These are phyloP conservation scores for Hetaerina titia DNA, from an alignment of 2,888 invertebrate genomes.

Conservation along the genomic window DNA sequence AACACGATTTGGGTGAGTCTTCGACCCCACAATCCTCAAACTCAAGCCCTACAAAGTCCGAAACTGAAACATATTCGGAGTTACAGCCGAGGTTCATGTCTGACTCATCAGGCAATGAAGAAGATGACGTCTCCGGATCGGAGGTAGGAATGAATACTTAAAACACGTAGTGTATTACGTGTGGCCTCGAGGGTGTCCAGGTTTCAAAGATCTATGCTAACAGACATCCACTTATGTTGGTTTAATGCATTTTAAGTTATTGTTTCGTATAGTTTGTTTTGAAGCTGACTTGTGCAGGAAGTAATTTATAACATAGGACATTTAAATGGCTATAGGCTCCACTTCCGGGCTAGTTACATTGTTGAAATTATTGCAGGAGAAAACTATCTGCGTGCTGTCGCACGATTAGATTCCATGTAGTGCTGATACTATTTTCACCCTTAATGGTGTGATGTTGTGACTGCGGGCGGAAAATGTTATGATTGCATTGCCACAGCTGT, in stretches of 20 bases:
- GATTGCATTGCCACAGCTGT: background rate
- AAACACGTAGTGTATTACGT: conserved; percentile 69
- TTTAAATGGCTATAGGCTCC: conserved; percentile 4
- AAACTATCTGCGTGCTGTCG: background rate
- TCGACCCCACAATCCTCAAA: conserved; percentile 91
- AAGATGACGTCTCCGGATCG: conserved; percentile 90
- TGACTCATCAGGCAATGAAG: conserved; percentile 97
- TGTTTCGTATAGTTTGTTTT: conserved; percentile 33
- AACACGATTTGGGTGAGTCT: conserved; percentile 79
- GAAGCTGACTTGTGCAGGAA: background rate
- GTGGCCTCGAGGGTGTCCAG: conserved; percentile 70
- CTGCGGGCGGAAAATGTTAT: background rate
- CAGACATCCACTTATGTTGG: conserved; percentile 82
- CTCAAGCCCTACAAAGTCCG: conserved; percentile 90
- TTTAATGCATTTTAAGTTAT: conserved; percentile 51
- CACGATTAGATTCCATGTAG: background rate
- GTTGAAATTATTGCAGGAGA: conserved; percentile 11
- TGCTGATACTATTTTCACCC: background rate
- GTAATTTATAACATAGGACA: background rate
- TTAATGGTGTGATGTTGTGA: background rate
- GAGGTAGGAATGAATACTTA: conserved; percentile 84
- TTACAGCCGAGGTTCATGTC: conserved; percentile 92
- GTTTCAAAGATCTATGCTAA: conserved; percentile 81
- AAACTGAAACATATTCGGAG: conserved; percentile 92
- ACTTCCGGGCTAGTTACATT: conserved; percentile 60